These are phyloP conservation scores for Philopotamus ludificatus DNA, from an alignment of 1,140 invertebrate genomes.

Conservation along the genomic window DNA sequence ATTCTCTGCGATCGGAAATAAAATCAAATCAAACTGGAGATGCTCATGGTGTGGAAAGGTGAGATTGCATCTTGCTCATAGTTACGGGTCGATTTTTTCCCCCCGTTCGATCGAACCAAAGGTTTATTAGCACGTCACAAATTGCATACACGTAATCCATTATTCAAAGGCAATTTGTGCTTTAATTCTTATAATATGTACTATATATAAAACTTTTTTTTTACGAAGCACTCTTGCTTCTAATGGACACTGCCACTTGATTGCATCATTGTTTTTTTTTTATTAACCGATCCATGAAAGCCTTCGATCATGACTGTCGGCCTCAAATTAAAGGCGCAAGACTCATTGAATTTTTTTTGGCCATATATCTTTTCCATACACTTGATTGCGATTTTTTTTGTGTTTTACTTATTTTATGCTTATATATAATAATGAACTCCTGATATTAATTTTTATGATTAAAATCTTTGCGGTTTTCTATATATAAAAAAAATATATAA, in stretches of 20 bases:
- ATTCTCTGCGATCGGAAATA: background rate
- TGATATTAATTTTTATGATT: too few relatives aligned
- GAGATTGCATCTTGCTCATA: background rate
- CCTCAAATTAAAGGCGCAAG: background rate
- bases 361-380: background rate
- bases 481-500: too few relatives aligned
- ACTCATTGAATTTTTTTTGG: background rate
- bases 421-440: too few relatives aligned
- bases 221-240: background rate
- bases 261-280: constrained; percentile 17
- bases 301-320: background rate
- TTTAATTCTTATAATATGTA: background rate
- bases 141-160: constrained; percentile 1
- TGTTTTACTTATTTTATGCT: too few relatives aligned
- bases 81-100: background rate
- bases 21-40: constrained; percentile 31
- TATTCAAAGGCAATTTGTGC: background rate
- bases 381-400: background rate
- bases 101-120: background rate
- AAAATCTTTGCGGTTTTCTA: too few relatives aligned
- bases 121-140: background rate
- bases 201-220: constrained; percentile 3
- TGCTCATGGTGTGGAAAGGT: constrained; percentile 42
- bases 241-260: constrained; percentile 2
- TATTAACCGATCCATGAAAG: background rate